Evolutionary conservation across 2,113 vertebrate genomes (phyloP), one percentile per base, ranked within the genome.

Genomic region (Hippocampus guttulatus): DNA sequence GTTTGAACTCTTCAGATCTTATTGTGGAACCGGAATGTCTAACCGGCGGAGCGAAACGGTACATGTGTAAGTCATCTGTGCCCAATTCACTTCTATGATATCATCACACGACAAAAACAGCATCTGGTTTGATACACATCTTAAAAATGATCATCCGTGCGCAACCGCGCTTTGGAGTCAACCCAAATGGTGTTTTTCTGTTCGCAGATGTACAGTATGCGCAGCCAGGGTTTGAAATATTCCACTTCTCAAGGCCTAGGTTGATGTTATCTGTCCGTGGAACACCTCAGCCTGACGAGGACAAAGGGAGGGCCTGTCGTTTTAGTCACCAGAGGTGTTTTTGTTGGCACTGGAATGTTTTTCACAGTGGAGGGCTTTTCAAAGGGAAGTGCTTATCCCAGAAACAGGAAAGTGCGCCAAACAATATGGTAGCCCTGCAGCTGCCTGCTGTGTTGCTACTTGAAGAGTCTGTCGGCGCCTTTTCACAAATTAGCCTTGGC

Each of bases 331-430:
- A 72, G 86, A 85, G 82, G 85, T 94, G 92, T 93, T 95, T 87
- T 92, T 86, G 89, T 93, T 94, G 92, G 93, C 92, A 68, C 68
- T 25, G 81, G 68, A 55, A 81, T 85, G 65, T 64, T 89, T 88
- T 90, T 89, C 84, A 87, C 84, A 85, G 71, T 78, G 73, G 72
- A 91, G 79, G 75, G 80, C 88, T 68, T 75, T 92, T 92, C 83
- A 85, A 84, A 90, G 83, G 18, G 84, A 87, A 82, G 81, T 81
- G 84, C 85, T 91, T 87, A 85, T 83, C 90, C 87, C 75, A 91
- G 91, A 91, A 84, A 84, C 91, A 91, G 92, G 92, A 94, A 94
- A 90, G 85, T 77, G 80, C 81, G 86, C 88, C 88, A 85, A 93
- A 92, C 79, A 90, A 88, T 79, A 67, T 84, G 81, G 85, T 82